These are phyloP conservation scores for Drosophila saltans DNA, from an alignment of 1,140 invertebrate species.

Conservation along the genomic window DNA sequence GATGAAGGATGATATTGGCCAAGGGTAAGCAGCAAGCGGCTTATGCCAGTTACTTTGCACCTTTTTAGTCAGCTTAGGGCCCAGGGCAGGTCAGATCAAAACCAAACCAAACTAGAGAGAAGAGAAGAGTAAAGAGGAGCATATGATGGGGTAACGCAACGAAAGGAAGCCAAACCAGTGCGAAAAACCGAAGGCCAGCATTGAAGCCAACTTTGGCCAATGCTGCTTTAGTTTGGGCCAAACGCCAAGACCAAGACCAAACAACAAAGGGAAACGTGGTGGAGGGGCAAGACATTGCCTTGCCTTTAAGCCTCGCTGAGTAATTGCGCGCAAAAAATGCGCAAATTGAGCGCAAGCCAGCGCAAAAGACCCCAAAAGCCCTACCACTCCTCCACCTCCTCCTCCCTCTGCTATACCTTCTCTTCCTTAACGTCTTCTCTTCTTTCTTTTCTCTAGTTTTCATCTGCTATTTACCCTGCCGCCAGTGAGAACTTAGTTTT, in stretches of 20 bases:
- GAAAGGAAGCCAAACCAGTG: conserved; percentile 64
- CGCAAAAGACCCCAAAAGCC: conserved; percentile 49
- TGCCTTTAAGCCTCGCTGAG: conserved; percentile 73
- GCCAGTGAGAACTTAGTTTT: conserved; percentile 68
- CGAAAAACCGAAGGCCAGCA: conserved; percentile 53
- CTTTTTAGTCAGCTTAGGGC: conserved; percentile 69
- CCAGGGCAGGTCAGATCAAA: conserved; percentile 9
- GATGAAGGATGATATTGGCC: neutral
- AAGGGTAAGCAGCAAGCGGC: conserved; percentile 55
- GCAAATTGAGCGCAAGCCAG: conserved; percentile 77
- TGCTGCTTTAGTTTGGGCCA: conserved; percentile 12
- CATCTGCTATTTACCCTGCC: neutral
- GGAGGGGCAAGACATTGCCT: conserved; percentile 27
- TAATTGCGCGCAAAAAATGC: conserved; percentile 80
- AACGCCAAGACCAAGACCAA: neutral
- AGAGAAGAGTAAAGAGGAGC: neutral
- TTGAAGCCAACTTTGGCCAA: conserved; percentile 26
- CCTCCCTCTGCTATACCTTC: neutral
- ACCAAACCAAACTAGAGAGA: neutral
- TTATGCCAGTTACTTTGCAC: conserved; percentile 80
- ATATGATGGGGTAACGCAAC: neutral
- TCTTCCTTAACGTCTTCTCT: neutral
- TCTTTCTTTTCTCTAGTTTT: neutral
- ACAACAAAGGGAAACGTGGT: neutral
- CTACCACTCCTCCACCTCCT: neutral